A percentile compares a stretch with the other conserved stretches of the same genome.
Evolutionary conservation across 2,888 invertebrate genomes (phyloP).

Genomic region (Phaonia tiefii): DNA sequence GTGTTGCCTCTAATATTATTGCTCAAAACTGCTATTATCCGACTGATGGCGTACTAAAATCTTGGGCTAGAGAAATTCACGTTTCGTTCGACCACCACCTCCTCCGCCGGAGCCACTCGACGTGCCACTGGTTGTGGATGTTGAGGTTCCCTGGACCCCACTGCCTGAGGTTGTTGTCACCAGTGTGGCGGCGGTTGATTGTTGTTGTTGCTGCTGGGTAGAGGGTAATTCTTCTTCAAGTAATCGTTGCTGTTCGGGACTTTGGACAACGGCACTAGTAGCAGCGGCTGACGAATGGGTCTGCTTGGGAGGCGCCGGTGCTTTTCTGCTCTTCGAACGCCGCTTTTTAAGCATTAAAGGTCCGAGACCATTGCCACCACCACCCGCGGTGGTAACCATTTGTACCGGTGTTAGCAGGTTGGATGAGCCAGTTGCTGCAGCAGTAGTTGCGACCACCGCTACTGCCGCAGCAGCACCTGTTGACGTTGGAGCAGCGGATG

Average conservation of each 20-base stretch:
- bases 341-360: slow-evolving; percentile 82
- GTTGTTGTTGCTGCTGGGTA: slow-evolving; percentile 44
- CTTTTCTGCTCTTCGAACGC: slow-evolving; percentile 84
- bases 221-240: slow-evolving; percentile 74
- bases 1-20: slow-evolving; percentile 64
- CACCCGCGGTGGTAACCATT: slow-evolving; percentile 74
- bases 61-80: slow-evolving; percentile 81
- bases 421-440: slow-evolving; percentile 75
- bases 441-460: slow-evolving; percentile 71
- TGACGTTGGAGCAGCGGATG: slow-evolving; percentile 68
- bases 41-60: slow-evolving; percentile 80
- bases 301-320: slow-evolving; percentile 82
- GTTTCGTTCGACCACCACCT: slow-evolving; percentile 75
- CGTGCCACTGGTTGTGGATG: slow-evolving; percentile 69
- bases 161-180: slow-evolving; percentile 63
- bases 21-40: slow-evolving; percentile 75
- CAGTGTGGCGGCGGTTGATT: slow-evolving; percentile 51
- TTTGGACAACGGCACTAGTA: slow-evolving; percentile 66
- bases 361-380: slow-evolving; percentile 80
- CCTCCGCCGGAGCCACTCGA: slow-evolving; percentile 67
- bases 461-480: slow-evolving; percentile 69
- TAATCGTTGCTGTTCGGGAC: slow-evolving; percentile 75
- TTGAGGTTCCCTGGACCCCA: slow-evolving; percentile 52
- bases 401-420: slow-evolving; percentile 78
- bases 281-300: slow-evolving; percentile 67